Evolutionary conservation across 1,140 invertebrate species (phyloP).

Genomic region (Polyergus mexicanus): DNA sequence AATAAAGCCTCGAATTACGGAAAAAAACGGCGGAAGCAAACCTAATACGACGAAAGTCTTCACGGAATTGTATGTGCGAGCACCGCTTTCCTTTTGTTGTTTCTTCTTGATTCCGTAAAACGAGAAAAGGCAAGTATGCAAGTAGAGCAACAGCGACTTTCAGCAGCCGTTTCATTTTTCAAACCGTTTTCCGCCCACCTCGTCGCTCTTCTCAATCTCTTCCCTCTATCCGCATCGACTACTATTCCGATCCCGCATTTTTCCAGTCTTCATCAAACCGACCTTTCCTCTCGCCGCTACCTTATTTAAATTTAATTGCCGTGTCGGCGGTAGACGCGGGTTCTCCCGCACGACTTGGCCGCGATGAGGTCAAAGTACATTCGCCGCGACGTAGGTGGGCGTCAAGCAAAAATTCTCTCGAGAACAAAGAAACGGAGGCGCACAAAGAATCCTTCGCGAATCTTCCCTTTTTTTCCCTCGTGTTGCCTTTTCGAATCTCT

Average conservation of each 20-base stretch:
- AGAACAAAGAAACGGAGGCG: slow-evolving; percentile 48
- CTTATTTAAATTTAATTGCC: slow-evolving; percentile 61
- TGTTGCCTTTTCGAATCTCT: not conserved
- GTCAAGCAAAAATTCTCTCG: slow-evolving; percentile 32
- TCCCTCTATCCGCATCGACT: slow-evolving; percentile 13
- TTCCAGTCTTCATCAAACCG: slow-evolving; percentile 27
- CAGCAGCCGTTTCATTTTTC: slow-evolving; percentile 20
- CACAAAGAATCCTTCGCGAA: slow-evolving; percentile 47
- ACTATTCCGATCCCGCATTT: slow-evolving; percentile 25
- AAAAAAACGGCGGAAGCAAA: no score
- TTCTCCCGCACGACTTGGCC: not conserved
- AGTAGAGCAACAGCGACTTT: not conserved
- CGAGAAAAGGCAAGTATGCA: not conserved
- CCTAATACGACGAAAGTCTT: not conserved
- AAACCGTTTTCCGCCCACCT: slow-evolving; percentile 8
- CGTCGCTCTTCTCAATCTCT: slow-evolving; percentile 14
- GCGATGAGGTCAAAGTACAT: slow-evolving; percentile 33
- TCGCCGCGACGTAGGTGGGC: not conserved
- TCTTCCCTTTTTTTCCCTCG: not conserved
- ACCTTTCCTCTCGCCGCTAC: slow-evolving; percentile 13
- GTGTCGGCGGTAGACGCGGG: not conserved
- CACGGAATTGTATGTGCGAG: not conserved
- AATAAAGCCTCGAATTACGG: no score
- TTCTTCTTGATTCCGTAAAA: slow-evolving; percentile 27
- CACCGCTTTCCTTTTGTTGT: not conserved